Evolutionary conservation across 2,888 invertebrate genomes (phyloP).

Genomic region (Syrista parreyssii): DNA sequence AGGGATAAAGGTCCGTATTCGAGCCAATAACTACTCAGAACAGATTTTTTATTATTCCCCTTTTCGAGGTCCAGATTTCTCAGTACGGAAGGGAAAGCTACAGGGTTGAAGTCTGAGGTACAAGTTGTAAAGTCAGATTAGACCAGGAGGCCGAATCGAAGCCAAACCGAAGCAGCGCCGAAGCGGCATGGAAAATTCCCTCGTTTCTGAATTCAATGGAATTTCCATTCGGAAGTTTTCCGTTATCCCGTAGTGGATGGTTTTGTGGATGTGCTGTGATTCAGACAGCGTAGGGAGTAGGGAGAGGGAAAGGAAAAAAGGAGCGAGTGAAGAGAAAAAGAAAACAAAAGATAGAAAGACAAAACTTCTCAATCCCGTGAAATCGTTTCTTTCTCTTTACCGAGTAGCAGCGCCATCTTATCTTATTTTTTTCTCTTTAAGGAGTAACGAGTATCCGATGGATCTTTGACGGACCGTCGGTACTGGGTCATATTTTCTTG

Average conservation of each 20-base stretch:
- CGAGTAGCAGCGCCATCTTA: not conserved
- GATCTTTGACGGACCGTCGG: not conserved
- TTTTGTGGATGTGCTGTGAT: not conserved
- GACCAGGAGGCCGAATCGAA: slow-evolving; percentile 7
- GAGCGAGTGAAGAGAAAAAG: not conserved
- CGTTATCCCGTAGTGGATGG: slow-evolving; percentile 7
- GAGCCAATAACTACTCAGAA: slow-evolving; percentile 10
- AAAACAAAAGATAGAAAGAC: not conserved
- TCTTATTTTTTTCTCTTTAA: not conserved
- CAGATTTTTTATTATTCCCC: slow-evolving; percentile 13
- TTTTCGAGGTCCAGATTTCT: slow-evolving; percentile 1
- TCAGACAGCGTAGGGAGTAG: not conserved
- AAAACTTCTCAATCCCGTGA: not conserved
- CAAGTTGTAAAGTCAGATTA: slow-evolving; percentile 40
- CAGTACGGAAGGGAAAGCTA: not conserved
- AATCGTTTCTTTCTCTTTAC: not conserved
- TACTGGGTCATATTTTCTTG: not conserved
- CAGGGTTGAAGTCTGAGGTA: slow-evolving; percentile 11
- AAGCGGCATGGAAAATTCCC: slow-evolving; percentile 5
- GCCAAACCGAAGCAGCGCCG: not conserved
- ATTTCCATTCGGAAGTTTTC: slow-evolving; percentile 9
- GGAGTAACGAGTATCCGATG: not conserved
- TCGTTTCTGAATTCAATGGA: slow-evolving; percentile 20
- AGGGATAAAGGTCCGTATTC: slow-evolving; percentile 4
- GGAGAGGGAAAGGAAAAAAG: not conserved